Percentiles rank a stretch among this genome's conserved stretches.
Conservation (phyloP, 92 coral and sea anemone genomes). For the Phenganax stokvisi region DNA sequence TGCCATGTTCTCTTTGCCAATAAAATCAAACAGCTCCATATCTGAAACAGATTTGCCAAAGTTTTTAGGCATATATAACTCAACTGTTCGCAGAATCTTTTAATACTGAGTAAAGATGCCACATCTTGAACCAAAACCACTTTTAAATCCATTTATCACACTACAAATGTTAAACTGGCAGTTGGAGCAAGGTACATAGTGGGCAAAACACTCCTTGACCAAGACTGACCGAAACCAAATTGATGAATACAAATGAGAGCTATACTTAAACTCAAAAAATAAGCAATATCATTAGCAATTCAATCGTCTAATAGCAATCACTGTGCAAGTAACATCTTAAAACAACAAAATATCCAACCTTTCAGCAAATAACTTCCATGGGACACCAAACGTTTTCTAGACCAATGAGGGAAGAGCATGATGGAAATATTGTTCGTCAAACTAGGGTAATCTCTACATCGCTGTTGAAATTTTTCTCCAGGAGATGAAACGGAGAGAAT, state of each 20-base stretch:
- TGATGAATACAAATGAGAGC: too few species aligned
- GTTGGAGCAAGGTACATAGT: too few species aligned
- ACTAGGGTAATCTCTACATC: slow-evolving; percentile 88
- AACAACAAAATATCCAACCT: slow-evolving; percentile 45
- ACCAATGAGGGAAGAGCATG: slow-evolving; percentile 83
- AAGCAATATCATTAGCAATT: neutral
- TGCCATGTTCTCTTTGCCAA: slow-evolving; percentile 83
- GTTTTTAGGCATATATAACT: neutral
- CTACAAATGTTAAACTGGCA: too few species aligned
- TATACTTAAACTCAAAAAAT: neutral
- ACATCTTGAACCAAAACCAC: too few species aligned
- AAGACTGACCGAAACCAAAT: too few species aligned
- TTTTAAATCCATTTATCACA: too few species aligned
- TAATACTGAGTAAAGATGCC: too few species aligned
- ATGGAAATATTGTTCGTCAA: slow-evolving; percentile 79
- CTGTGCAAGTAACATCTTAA: too few species aligned
- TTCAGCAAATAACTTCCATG: slow-evolving; percentile 67
- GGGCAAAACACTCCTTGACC: too few species aligned
- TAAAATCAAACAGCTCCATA: slow-evolving; percentile 62
- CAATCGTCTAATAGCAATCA: neutral
- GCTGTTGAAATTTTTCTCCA: slow-evolving; percentile 79
- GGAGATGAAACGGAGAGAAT: slow-evolving; percentile 84
- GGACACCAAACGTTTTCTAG: slow-evolving; percentile 73
- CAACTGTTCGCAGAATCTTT: too few species aligned
- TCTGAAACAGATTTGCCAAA: slow-evolving; percentile 40